A percentile compares a stretch with the other conserved stretches of the same genome.
phyloP scores from a whole-genome alignment of 1,140 invertebrate genomes.

The Drosophila setifemur region DNA sequence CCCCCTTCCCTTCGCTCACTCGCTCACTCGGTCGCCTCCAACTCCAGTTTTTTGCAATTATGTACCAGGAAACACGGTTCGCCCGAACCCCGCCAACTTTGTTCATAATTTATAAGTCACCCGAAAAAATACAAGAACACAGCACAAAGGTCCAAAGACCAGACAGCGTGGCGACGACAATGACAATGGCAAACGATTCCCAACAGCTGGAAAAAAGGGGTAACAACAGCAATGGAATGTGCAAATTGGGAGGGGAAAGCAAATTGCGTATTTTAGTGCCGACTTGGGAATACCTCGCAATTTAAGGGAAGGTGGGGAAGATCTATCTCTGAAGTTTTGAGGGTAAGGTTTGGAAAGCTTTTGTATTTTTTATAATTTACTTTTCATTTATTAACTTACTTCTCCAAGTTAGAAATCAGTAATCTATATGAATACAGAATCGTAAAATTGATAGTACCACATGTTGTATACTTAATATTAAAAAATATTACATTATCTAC shows the following conservation, averaged over 20 bases:
- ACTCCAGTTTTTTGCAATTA: constrained; percentile 69
- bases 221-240: constrained; percentile 35
- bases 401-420: background rate
- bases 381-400: too few species aligned
- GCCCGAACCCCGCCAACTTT: constrained; percentile 35
- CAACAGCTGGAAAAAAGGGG: constrained; percentile 52
- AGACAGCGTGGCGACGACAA: constrained; percentile 71
- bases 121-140: constrained; percentile 32
- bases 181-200: constrained; percentile 49
- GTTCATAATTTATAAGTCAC: constrained; percentile 73
- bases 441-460: too few species aligned
- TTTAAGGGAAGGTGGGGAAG: too few species aligned
- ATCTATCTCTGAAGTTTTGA: too few species aligned
- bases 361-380: too few species aligned
- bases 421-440: too few species aligned
- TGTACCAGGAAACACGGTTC: constrained; percentile 34
- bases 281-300: constrained; percentile 8
- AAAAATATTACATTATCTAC: background rate
- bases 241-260: background rate
- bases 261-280: background rate
- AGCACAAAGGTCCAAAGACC: constrained; percentile 48
- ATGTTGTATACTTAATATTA: background rate
- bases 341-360: too few species aligned
- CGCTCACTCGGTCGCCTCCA: background rate
- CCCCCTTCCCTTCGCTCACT: background rate